Base-by-base conservation (phyloP, 2,797 vertebrate genomes). In the Xenopus petersii region DNA sequence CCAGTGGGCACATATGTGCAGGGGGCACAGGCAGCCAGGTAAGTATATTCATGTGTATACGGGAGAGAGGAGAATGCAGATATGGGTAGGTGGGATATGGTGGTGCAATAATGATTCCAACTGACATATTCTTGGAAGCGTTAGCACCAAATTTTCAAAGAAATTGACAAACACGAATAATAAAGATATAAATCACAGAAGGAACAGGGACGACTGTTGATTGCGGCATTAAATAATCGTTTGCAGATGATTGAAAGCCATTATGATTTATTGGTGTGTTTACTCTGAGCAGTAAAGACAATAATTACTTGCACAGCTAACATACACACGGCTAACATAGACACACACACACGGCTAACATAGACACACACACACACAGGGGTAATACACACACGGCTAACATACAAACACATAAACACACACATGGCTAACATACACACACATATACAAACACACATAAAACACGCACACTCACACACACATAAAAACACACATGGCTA, bases 181-280 rank as follows among this genome's bases (percentile, higher is more conserved):
- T 54, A 55, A 60, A 56, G 58, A 72, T 71, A 71, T 67, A 11
- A 61, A 76, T 71, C 68, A 76, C 55, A 17, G 2, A 47, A 5
- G 3, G 69, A 49, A 66, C 66, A 24, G 47, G 16, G 70, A 76
- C 66, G 61, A 76, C 59, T 42, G 56, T 49, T 51, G 69, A 77
- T 77, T 63, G 61, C 47, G 47, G 59, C 64, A 72, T 77, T 67
- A 72, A 71, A 77, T 77, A 71, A 71, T 66, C 64, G 7, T 77
- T 72, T 67, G 60, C 48, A 48, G 56, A 67, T 72, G 69, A 76
- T 66, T 66, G 54, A 76, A 54, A 71, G 26, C 51, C 51, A 24
- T 26, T 61, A 61, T 61, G 63, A 71, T 76, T 51, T 71, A 71
- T 76, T 49, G 10, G 7, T 17, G 55, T 36, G 46, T 58, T 59